Evolutionary conservation across 2,113 vertebrate genomes (phyloP), one percentile per base, ranked within the genome.

Genomic region (Coturnix japonica): DNA sequence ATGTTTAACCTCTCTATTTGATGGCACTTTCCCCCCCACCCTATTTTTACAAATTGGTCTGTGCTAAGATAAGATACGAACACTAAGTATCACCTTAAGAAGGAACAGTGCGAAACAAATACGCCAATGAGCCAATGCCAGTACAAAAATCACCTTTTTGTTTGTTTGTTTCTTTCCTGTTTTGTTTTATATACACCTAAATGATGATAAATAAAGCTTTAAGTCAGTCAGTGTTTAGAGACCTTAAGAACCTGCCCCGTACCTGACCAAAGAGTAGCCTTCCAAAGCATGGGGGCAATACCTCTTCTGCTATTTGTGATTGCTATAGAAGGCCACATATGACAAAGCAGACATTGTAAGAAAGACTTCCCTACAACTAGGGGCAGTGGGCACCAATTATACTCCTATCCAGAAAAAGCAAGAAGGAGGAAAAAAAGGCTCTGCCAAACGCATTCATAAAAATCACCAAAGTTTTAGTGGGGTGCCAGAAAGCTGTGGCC

Each of bases 371-470:
- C 93, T 92, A 85, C 91, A 82, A 79, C 66, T 87, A 61, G 33
- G 78, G 79, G 63, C 33, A 87, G 77, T 14, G 91, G 88, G 91
- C 90, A 96, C 80, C 93, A 93, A 85, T 97, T 95, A 96, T 69
- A 93, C 39, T 77, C 74, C 80, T 95, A 95, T 64, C 26, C 39
- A 90, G 53, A 86, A 94, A 85, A 91, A 91, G 76, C 60, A 82
- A 80, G 54, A 76, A 47, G 44, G 82, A 10, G 73, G 47, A 54
- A 82, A 84, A 86, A 75, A 76, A 65, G 30, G 54, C 63, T 91
- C 81, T 94, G 94, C 90, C 92, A 94, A 93, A 88, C 1, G 1
- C 4, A 39, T 72, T 69, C 78, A 65, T 95, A 94, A 96, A 91
- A 30, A 71, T 91, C 46, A 94, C 93, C 94, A 89, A 95, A 95